Base-by-base conservation (phyloP, 2,113 vertebrate genomes). In the Lota lota region DNA sequence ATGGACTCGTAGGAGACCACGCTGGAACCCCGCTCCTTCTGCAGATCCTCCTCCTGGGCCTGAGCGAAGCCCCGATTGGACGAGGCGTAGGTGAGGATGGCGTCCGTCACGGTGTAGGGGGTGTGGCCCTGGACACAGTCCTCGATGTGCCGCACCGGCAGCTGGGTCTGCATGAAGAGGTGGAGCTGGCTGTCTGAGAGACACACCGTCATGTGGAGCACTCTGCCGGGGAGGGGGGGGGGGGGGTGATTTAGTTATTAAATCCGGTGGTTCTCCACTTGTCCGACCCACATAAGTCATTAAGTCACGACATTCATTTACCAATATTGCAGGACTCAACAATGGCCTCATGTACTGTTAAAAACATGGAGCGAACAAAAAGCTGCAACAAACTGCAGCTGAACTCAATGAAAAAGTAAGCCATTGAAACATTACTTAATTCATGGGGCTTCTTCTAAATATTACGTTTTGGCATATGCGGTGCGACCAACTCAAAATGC, bases 131-230 rank as follows among this genome's bases (percentile, higher is more conserved):
- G 94, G 22, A 98, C 95, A 0, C 95, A 98, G 10, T 94, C 93
- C 88, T 92, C 92, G 22, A 99, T 98, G 91, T 97, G 94, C 0
- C 93, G 87, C 0, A 95, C 82, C 0, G 96, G 91, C 74, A 99
- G 94, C 87, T 98, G 96, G 36, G 95, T 99, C 92, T 98, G 97
- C 84, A 99, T 92, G 89, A 98, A 99, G 50, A 99, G 95, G 89
- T 98, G 97, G 61, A 99, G 89, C 73, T 95, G 95, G 86, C 97
- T 99, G 92, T 99, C 97, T 0, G 97, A 99, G 73, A 99, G 92
- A 12, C 97, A 95, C 1, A 99, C 94, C 0, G 95, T 95, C 64
- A 93, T 97, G 92, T 97, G 92, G 75, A 98, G 76, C 14, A 95
- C 94, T 73, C 97, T 99, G 88, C 0, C 36, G 3, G 56, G n/a